phyloP scores from a whole-genome alignment of 2,113 vertebrate genomes.

The Mormyrus lacerda region DNA sequence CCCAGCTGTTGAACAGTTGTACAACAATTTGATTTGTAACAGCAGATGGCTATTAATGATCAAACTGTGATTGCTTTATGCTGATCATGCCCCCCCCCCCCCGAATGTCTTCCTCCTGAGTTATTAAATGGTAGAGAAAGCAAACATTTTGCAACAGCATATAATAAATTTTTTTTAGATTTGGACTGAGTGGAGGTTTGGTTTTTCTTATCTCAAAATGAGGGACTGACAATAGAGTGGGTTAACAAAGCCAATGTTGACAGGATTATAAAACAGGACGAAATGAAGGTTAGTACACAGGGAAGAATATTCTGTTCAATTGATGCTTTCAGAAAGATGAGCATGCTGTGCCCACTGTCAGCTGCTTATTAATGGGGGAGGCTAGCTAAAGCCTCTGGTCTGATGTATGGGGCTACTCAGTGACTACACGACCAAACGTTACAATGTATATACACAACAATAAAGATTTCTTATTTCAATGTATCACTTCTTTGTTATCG shows the following conservation, averaged over 20 bases:
- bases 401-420: neutral
- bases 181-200: neutral
- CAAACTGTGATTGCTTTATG: neutral
- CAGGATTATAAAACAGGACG: neutral
- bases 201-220: neutral
- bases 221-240: neutral
- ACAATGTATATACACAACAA: neutral
- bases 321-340: neutral
- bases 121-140: neutral
- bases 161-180: neutral
- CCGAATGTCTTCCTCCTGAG: neutral
- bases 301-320: neutral
- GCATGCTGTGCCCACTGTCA: neutral
- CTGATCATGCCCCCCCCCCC: neutral
- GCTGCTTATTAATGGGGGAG: neutral
- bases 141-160: neutral
- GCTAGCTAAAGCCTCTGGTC: neutral
- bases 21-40: conserved; percentile 8
- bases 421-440: neutral
- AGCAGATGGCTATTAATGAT: conserved; percentile 4
- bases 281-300: neutral
- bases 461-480: neutral
- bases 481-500: neutral
- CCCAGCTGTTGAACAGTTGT: neutral
- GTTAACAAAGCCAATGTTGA: neutral